Evolutionary conservation across 1,140 invertebrate species (phyloP), one percentile per base, ranked within the genome.

Genomic region (Schmidtea mediterranea): DNA sequence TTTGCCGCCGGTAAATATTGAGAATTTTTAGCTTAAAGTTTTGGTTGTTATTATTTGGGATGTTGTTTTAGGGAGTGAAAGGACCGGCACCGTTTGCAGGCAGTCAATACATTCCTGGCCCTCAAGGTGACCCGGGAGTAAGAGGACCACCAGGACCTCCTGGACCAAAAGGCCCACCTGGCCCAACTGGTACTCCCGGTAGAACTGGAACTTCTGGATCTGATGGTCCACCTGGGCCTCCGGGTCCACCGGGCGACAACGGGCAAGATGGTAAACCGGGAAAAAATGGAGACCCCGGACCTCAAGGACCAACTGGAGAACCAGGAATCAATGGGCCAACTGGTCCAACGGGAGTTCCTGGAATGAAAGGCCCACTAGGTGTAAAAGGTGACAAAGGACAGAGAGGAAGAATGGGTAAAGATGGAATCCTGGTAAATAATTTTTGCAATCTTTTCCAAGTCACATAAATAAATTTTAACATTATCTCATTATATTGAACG

Each of bases 221-320:
- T 9, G 36, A 39, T 15, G 47, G 47, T 18, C 6, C 16, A 9
- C 26, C 26, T 38, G 49, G 49, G 13, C 16, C n/a, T 36, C 10
- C 18, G 43, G 47, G 47, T 10, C 9, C 19, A 6, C 36, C 48
- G 10, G 48, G 48, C 21, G n/a, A 19, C 19, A 13, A n/a, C 15
- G 48, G 48, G 40, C 3, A 19, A 41, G 15, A 15, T 3, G 48
- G 48, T 12, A 18, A 43, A 21, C 36, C n/a, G 41, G 48, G 48
- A 13, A 39, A 39, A 18, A 39, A 13, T 16, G 49, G 49, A 6
- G 22, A 41, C 2, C 5, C 40, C 19, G 49, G 49, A 23, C 3
- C 40, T 21, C 16, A 49, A 32, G 48, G 48, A 18, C 19, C 36
- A 49, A 41, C 38, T 3, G 48, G 48, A 13, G 48, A 9, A 40